Conservation (phyloP, 2,888 invertebrate species). For the Aromia moschata region DNA sequence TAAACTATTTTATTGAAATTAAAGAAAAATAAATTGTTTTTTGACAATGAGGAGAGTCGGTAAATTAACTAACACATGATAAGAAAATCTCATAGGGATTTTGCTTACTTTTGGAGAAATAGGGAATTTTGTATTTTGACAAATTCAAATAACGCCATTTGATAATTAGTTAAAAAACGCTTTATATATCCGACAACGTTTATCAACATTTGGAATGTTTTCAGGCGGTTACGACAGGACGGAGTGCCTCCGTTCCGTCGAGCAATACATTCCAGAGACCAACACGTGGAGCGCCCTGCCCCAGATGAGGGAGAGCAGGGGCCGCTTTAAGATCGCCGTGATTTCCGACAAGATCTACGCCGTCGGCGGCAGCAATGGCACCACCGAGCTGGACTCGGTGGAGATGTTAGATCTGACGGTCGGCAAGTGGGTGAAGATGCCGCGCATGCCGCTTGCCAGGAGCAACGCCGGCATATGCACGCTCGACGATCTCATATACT, state of each 20-base stretch:
- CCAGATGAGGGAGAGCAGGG: constrained; percentile 78
- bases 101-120: no score
- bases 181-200: neutral
- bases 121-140: neutral
- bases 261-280: constrained; percentile 75
- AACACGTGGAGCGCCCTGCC: constrained; percentile 77
- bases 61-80: no score
- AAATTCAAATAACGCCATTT: no score
- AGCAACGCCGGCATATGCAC: constrained; percentile 77
- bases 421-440: constrained; percentile 61
- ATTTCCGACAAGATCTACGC: constrained; percentile 77
- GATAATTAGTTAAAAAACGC: no score
- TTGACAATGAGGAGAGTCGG: no score
- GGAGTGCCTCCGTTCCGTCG: constrained; percentile 80
- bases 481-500: constrained; percentile 73
- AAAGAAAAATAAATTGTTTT: no score
- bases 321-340: constrained; percentile 80
- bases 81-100: no score
- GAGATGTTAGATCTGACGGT: constrained; percentile 69
- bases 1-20: no score
- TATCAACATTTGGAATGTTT: constrained; percentile 29
- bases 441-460: constrained; percentile 70
- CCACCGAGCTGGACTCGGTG: constrained; percentile 78
- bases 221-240: constrained; percentile 83
- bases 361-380: constrained; percentile 86